Evolutionary conservation across 2,113 vertebrate genomes (phyloP), one percentile per base, ranked within the genome.

Genomic region (Tenrec ecaudatus): DNA sequence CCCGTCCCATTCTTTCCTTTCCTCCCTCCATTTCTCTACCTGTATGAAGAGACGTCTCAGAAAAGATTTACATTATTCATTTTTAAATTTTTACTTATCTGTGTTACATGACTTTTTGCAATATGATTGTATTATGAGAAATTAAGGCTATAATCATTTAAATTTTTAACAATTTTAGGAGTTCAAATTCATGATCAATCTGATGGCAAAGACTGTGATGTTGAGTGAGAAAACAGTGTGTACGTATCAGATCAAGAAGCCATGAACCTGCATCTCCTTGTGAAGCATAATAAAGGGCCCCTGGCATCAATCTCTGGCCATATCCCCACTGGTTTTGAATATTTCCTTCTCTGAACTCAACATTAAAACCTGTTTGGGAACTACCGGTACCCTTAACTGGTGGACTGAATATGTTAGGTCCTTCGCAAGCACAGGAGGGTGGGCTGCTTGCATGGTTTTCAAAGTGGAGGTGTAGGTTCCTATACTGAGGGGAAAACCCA

Each of bases 101-200:
- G 19, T 60, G 29, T 82, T 31, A 57, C 14, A 82, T 31, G 8
- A 43, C 68, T 36, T 16, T 58, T 93, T 79, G 57, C 68, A 53
- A 75, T 85, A 57, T n/a, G 15, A 22, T 84, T 84, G 2, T 68
- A 76, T 82, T 15, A 88, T 82, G 53, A 91, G 16, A 86, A 66
- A 82, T 88, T 71, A n/a, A 95, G 86, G 43, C 58, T 2, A 73
- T 80, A 84, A 77, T 77, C 6, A 93, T 62, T 91, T 85, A 79
- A 77, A 76, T 43, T 25, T 43, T 25, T 0, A 71, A 92, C 58
- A 91, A 73, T 27, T 4, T 82, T 78, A 29, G n/a, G 1, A 84
- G 58, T 75, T 89, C 78, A n/a, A 79, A 66, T 84, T 5, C 53
- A 1, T 40, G 31, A 25, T n/a, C 19, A 57, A 36, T 85, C 57